Evolutionary conservation across 2,888 invertebrate species (phyloP).

Genomic region (Papilio protenor): DNA sequence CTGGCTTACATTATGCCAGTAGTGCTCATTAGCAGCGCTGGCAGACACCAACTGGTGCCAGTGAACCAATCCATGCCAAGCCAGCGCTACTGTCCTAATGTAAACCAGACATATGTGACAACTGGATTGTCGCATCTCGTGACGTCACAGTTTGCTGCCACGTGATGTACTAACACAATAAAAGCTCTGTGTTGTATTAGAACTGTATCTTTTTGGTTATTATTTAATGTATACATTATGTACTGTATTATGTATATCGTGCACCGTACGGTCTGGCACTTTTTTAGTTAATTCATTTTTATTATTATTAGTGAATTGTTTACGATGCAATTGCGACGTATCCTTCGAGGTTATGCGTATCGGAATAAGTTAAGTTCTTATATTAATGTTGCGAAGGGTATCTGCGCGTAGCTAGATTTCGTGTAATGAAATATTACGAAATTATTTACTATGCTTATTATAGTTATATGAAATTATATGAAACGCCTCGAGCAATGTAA

Average conservation of each 20-base stretch:
- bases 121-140: conserved; percentile 35
- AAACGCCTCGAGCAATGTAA: conserved; percentile 20
- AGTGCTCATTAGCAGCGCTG: too few relatives aligned
- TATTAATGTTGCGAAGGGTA: conserved; percentile 12
- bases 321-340: conserved; percentile 2
- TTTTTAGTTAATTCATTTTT: conserved; percentile 37
- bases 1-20: too few relatives aligned
- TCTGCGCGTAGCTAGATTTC: conserved; percentile 29
- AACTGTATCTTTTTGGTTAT: conserved; percentile 51
- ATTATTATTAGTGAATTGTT: conserved; percentile 38
- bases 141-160: conserved; percentile 34
- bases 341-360: conserved; percentile 27
- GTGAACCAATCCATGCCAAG: too few relatives aligned
- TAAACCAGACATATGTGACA: conserved; percentile 45
- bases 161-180: conserved; percentile 47
- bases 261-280: conserved; percentile 48
- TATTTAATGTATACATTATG: conserved; percentile 45
- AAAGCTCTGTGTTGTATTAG: conserved; percentile 56
- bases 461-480: conserved; percentile 29
- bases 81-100: too few relatives aligned
- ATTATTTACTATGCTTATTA: conserved; percentile 33
- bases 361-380: conserved; percentile 32
- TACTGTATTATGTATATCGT: conserved; percentile 48
- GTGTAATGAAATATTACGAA: conserved; percentile 36
- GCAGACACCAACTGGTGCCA: too few relatives aligned